Evolutionary conservation across 2,113 vertebrate species (phyloP), one percentile per base, ranked within the genome.

Genomic region (Clinocottus analis): DNA sequence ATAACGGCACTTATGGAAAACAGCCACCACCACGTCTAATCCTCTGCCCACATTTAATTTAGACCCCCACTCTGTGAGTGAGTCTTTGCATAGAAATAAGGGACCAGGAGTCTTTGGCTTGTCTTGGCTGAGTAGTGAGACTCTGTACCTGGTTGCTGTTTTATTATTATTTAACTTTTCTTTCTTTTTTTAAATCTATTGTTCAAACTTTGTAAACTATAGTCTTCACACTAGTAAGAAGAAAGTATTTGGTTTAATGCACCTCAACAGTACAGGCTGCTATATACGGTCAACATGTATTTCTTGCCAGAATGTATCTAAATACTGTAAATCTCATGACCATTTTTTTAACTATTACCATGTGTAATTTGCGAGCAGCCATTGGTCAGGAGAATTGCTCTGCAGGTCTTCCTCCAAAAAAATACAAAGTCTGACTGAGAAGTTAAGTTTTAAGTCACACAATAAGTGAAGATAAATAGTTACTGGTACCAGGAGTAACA

Each of bases 1-100:
- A 86, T 87, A 87, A 83, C 77, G 23, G 35, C 21, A 70, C 69
- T 78, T 77, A 77, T 76, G 71, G 59, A 85, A 82, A 87, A 84
- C 59, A 78, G 56, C 31, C 62, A 65, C 49, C 47, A 60, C 58
- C 71, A 82, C 61, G 59, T 70, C 35, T 74, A 80, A 80, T 84
- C 66, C 63, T 64, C 61, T 63, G 64, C 35, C 55, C 88, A 86
- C 53, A 72, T 67, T 81, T 27, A 64, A 21, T 31, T 33, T 73
- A 73, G 66, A 17, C 53, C 58, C 21, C 75, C 43, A 23, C 3
- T 41, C n/a, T 29, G 27, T 63, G 23, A 5, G 43, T 47, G 33
- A 80, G 49, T 80, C 59, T 82, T 49, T 88, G 85, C 69, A 85
- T 85, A 51, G 66, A 56, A 89, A 80, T 72, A 12, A 35, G 66